A percentile compares a stretch with the other conserved stretches of the same genome.
phyloP scores from a whole-genome alignment of 2,797 vertebrate genomes.

The Urosaurus nigricauda region DNA sequence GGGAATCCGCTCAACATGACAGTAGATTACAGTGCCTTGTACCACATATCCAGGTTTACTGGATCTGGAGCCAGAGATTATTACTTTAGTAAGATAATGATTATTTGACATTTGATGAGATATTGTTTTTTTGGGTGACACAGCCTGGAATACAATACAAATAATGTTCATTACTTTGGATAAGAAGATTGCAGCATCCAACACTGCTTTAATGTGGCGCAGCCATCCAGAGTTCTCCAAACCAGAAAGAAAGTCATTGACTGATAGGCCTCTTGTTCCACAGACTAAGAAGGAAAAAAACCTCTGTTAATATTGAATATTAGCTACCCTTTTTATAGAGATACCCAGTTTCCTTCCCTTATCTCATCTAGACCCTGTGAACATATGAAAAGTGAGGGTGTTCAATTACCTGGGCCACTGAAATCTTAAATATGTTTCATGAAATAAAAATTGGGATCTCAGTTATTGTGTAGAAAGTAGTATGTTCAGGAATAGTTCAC shows the following conservation, averaged over 20 bases:
- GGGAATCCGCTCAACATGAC: background rate
- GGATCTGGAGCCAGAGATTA: background rate
- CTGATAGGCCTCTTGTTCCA: conserved; percentile 87
- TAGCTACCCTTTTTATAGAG: background rate
- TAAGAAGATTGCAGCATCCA: conserved; percentile 94
- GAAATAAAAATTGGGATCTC: background rate
- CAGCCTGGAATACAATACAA: background rate
- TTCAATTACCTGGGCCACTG: background rate
- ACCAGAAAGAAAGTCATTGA: conserved; percentile 92
- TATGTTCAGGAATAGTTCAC: background rate
- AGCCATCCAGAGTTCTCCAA: conserved; percentile 95
- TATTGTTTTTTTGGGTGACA: background rate
- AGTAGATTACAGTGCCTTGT: background rate
- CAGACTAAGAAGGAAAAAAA: conserved; percentile 82
- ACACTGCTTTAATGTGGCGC: conserved; percentile 93
- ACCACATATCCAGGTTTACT: background rate
- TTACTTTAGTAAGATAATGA: background rate
- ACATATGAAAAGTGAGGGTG: background rate
- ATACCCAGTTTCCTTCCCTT: background rate
- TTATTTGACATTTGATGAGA: background rate
- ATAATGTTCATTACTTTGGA: conserved; percentile 83
- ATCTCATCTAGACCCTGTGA: background rate
- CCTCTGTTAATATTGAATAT: conserved; percentile 39
- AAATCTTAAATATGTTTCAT: background rate
- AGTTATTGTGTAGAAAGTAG: fast-evolving